Base-by-base conservation (phyloP, 2,113 vertebrate species). In the Talpa occidentalis region DNA sequence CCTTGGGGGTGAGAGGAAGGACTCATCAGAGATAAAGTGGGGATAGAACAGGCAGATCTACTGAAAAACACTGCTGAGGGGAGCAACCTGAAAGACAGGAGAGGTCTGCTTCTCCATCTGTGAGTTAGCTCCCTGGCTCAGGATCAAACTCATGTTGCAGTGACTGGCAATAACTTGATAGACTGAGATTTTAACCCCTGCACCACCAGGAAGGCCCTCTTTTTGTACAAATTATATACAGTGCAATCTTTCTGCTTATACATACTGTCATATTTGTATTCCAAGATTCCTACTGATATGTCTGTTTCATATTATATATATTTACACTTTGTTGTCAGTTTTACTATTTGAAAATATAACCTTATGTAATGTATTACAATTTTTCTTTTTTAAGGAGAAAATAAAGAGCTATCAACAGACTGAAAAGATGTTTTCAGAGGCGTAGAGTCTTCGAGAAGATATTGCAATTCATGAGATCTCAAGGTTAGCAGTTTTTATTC, bases 371-470 rank as follows among this genome's bases (percentile, higher is more conserved):
- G n/a, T 94, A 59, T 47, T 92, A 21, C 93, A 85, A 84, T 19
- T 97, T 95, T 92, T 73, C 92, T 95, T 94, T 98, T 97, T 97
- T 84, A 96, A 97, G 96, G 94, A 95, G 95, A 98, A 95, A 97
- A 82, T 97, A 98, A 98, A 91, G 92, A 97, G 94, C 92, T 96
- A 92, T 96, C 97, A 97, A 88, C 95, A 97, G 95, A 97, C 87
- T 97, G 86, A 98, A 97, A 98, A 97, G 66, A 95, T 98, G 90
- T 92, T 98, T 98, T 98, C 94, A 95, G 95, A 98, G 82, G 84
- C 97, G 78, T 98, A 98, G 97, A 96, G 62, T 96, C 97, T 97
- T 90, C 95, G 78, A 81, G 96, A 96, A 97, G 67, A 98, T 94
- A 96, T 93, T 93, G 94, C 64, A 0, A 0, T 97, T 98, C 93